phyloP scores from a whole-genome alignment of 1,140 invertebrate species.

The Listronotus bonariensis region DNA sequence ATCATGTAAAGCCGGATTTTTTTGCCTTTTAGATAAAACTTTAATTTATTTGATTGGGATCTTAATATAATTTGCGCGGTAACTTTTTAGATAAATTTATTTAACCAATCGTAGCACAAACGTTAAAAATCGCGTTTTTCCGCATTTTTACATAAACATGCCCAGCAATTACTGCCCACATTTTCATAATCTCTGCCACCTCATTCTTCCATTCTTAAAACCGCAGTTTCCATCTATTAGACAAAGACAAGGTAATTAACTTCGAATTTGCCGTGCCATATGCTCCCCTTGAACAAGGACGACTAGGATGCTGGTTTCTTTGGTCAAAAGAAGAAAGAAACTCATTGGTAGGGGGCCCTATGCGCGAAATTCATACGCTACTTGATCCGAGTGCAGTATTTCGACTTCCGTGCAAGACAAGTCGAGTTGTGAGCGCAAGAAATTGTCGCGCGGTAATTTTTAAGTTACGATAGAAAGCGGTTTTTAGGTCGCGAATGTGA shows the following conservation, averaged over 20 bases:
- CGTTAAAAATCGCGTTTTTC: not conserved
- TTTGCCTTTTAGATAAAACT: too few species aligned
- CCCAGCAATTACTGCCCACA: conserved; percentile 3
- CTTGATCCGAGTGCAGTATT: conserved; percentile 27
- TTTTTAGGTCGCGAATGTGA: conserved; percentile 34
- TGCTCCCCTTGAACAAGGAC: conserved; percentile 41
- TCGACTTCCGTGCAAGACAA: too few species aligned
- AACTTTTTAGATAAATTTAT: too few species aligned
- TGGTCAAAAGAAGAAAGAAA: conserved; percentile 32
- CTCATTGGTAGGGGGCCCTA: conserved; percentile 46
- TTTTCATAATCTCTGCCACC: conserved; percentile 18
- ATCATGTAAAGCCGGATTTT: too few species aligned
- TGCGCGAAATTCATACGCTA: conserved; percentile 43
- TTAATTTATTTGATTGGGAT: too few species aligned
- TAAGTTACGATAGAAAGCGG: conserved; percentile 27
- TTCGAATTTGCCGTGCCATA: conserved; percentile 52
- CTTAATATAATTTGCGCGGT: too few species aligned
- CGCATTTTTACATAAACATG: conserved; percentile 3
- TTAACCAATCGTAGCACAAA: too few species aligned
- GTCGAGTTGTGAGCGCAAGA: conserved; percentile 25
- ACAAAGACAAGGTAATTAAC: conserved; percentile 46
- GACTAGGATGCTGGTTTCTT: conserved; percentile 11
- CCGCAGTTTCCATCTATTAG: conserved; percentile 32
- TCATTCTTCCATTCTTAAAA: conserved; percentile 24
- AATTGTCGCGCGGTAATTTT: conserved; percentile 29